A percentile compares a stretch with the other conserved stretches of the same genome.
phyloP scores from a whole-genome alignment of 2,888 invertebrate species.

The Tiphia femorata region DNA sequence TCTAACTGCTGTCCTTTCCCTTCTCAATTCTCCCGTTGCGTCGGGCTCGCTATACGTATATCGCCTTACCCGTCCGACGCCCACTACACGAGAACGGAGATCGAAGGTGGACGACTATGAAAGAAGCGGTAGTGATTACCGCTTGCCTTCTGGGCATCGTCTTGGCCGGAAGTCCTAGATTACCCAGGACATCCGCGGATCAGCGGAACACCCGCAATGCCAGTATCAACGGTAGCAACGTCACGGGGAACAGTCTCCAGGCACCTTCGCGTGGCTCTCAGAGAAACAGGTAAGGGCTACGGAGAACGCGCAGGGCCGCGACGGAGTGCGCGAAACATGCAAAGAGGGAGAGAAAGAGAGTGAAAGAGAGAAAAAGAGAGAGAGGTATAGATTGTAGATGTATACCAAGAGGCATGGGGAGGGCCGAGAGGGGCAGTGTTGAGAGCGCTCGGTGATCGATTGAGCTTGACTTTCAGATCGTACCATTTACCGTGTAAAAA shows the following conservation, averaged over 20 bases:
- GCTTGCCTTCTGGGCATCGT: slow-evolving; percentile 60
- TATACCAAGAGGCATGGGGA: too few species aligned
- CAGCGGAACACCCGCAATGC: slow-evolving; percentile 61
- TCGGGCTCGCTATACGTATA: too few species aligned
- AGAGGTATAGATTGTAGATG: too few species aligned
- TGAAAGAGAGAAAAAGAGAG: too few species aligned
- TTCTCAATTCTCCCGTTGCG: not conserved
- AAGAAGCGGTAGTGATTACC: slow-evolving; percentile 56
- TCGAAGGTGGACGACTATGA: slow-evolving; percentile 47
- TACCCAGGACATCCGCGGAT: slow-evolving; percentile 64
- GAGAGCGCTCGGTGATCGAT: too few species aligned
- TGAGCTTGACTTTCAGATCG: too few species aligned
- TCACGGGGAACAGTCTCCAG: slow-evolving; percentile 52
- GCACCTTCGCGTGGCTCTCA: slow-evolving; percentile 51
- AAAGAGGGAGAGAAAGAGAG: too few species aligned
- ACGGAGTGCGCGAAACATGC: too few species aligned
- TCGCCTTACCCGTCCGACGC: not conserved
- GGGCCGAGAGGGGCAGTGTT: too few species aligned
- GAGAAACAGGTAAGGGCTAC: slow-evolving; percentile 59
- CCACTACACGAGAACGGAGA: not conserved
- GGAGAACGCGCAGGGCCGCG: too few species aligned
- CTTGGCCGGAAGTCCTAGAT: slow-evolving; percentile 61
- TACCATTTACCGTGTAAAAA: too few species aligned
- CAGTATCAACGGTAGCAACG: slow-evolving; percentile 46
- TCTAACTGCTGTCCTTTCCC: not conserved